These are phyloP conservation scores for Berghia stephanieae DNA, from an alignment of 1,140 invertebrate species.

Conservation along the genomic window DNA sequence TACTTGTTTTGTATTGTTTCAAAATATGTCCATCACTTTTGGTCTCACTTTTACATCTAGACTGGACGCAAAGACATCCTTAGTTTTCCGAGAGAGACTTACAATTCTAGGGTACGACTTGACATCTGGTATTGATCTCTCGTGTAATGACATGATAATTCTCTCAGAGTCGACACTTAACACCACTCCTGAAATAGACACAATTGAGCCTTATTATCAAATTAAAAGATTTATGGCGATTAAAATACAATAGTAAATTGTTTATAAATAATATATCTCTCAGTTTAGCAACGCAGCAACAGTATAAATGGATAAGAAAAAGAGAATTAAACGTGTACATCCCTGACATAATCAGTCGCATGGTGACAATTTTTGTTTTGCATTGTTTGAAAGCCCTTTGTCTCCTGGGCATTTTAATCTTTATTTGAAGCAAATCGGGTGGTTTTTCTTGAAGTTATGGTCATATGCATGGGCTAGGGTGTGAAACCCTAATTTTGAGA, in stretches of 20 bases:
- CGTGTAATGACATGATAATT: slow-evolving; percentile 86
- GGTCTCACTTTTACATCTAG: not conserved
- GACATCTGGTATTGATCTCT: slow-evolving; percentile 75
- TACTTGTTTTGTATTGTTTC: not conserved
- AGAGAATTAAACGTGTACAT: not conserved
- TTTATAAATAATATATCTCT: not conserved
- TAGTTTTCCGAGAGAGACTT: slow-evolving; percentile 28
- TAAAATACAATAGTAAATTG: not conserved
- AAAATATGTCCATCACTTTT: slow-evolving; percentile 20
- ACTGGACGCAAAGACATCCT: not conserved
- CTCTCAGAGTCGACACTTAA: slow-evolving; percentile 86
- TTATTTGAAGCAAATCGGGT: too few species aligned
- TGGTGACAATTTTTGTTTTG: too few species aligned
- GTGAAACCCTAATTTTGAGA: too few species aligned
- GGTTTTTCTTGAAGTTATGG: too few species aligned
- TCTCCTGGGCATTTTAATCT: too few species aligned
- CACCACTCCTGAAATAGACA: slow-evolving; percentile 76
- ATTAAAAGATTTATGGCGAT: not conserved
- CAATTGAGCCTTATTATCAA: not conserved
- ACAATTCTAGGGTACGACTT: slow-evolving; percentile 59
- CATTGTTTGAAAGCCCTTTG: too few species aligned
- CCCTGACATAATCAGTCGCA: too few species aligned
- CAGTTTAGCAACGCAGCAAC: not conserved
- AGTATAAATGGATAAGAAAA: not conserved
- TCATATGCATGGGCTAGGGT: too few species aligned